Percentiles rank a stretch among this genome's conserved stretches.
Evolutionary conservation across 2,797 vertebrate species (phyloP).

Genomic region (Melanotaenia trifasciata): DNA sequence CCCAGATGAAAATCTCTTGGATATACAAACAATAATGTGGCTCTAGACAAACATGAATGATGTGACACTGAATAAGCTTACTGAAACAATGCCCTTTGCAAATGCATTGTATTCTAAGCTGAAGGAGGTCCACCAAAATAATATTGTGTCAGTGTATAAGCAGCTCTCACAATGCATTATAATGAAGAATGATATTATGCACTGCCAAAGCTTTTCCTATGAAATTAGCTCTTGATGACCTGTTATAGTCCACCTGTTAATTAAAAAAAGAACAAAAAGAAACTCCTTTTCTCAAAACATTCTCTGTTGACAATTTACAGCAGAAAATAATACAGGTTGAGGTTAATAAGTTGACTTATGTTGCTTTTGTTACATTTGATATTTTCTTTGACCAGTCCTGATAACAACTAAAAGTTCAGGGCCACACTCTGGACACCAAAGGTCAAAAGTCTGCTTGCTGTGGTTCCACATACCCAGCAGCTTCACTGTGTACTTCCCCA

Average conservation of each 20-base stretch:
- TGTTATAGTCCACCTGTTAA: neutral
- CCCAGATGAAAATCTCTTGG: neutral
- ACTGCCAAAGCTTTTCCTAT: no score
- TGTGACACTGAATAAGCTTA: no score
- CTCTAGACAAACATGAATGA: no score
- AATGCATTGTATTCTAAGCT: no score
- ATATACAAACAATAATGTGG: neutral
- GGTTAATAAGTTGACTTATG: neutral
- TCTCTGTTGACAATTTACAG: neutral
- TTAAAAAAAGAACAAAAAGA: no score
- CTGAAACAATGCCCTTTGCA: no score
- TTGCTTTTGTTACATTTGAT: neutral
- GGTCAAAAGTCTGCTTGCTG: constrained; percentile 24
- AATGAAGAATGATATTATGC: neutral
- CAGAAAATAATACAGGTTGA: neutral
- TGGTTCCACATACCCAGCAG: neutral
- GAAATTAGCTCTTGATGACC: no score
- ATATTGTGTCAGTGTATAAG: neutral
- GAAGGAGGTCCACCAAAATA: neutral
- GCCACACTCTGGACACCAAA: constrained; percentile 15
- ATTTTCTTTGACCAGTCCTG: neutral
- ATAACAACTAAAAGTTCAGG: constrained; percentile 8
- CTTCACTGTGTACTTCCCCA: neutral
- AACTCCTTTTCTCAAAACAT: neutral
- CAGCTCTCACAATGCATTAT: neutral